Evolutionary conservation across 2,113 vertebrate species (phyloP).

Genomic region (Alligator mississippiensis): DNA sequence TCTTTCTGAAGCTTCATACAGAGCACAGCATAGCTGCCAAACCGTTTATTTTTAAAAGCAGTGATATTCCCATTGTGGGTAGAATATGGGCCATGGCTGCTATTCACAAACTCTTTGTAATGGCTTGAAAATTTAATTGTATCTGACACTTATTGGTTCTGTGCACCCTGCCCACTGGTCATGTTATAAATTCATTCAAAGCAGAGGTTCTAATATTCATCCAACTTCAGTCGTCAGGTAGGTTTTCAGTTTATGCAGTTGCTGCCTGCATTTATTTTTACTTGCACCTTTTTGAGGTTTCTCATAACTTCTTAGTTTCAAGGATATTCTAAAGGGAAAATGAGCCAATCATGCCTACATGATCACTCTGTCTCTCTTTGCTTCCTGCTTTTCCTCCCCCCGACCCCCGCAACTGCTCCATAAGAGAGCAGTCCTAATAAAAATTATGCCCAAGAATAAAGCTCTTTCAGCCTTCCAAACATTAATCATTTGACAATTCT

Average conservation of each 20-base stretch:
- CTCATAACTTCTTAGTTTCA: not conserved
- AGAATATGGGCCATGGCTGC: not conserved
- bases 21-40: not conserved
- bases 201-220: not conserved
- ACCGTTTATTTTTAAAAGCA: not conserved
- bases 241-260: not conserved
- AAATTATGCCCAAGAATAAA: not conserved
- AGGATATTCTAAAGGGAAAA: not conserved
- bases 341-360: not conserved
- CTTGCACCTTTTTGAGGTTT: not conserved
- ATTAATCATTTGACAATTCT: not conserved
- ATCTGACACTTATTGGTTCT: not conserved
- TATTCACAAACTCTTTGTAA: not conserved
- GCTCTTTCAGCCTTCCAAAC: not conserved
- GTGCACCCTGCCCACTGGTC: not conserved
- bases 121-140: not conserved
- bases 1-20: not conserved
- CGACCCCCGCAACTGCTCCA: too few species aligned
- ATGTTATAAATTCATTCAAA: not conserved
- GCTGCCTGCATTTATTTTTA: not conserved
- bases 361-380: too few species aligned
- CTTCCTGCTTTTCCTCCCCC: too few species aligned
- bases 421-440: not conserved
- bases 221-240: not conserved
- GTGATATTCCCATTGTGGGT: not conserved